Percentiles rank a stretch among this genome's conserved stretches.
phyloP scores from a whole-genome alignment of 2,113 vertebrate species.

The Eretmochelys imbricata region DNA sequence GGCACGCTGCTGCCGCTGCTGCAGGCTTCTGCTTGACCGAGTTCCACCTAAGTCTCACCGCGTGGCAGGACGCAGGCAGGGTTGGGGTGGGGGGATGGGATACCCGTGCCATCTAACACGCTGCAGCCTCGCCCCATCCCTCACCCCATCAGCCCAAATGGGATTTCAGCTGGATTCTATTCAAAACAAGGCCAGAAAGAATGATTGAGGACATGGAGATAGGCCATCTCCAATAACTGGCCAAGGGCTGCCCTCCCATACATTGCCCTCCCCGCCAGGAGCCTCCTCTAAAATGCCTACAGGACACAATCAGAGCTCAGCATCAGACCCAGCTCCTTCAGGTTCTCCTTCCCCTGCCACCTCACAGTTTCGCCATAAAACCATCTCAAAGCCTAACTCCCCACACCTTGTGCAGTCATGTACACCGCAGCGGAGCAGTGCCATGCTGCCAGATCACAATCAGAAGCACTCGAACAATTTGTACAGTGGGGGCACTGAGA shows the following conservation, averaged over 20 bases:
- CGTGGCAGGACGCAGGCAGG: fast-evolving
- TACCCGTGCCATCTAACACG: neutral
- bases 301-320: neutral
- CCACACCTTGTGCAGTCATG: neutral
- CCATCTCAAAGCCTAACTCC: neutral
- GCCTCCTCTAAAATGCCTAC: neutral
- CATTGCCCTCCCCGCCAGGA: neutral
- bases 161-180: neutral
- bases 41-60: neutral
- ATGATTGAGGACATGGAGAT: neutral
- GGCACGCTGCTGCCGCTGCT: fast-evolving
- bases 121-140: neutral
- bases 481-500: no score
- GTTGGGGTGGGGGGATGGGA: fast-evolving
- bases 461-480: no score
- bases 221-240: fast-evolving
- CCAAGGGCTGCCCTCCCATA: neutral
- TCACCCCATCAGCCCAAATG: fast-evolving
- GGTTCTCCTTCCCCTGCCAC: neutral
- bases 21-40: neutral
- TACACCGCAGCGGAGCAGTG: fast-evolving
- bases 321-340: neutral
- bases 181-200: neutral
- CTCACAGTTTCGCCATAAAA: neutral
- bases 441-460: neutral